Evolutionary conservation across 2,113 vertebrate genomes (phyloP), one percentile per base, ranked within the genome.

Genomic region (Onychorhynchus coronatus): DNA sequence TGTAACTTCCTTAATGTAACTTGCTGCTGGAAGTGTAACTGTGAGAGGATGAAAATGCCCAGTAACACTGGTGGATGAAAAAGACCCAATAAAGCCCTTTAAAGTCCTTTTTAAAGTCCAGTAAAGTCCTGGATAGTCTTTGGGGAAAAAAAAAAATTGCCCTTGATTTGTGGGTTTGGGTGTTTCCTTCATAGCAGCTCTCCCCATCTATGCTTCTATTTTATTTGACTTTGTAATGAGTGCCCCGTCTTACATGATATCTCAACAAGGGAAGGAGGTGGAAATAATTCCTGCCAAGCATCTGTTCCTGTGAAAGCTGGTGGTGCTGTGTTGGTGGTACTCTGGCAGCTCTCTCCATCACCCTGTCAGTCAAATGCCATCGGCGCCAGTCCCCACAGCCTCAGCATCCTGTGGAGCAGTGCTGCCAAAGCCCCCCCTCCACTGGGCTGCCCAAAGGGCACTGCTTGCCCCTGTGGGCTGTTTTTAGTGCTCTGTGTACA

Each of bases 271-370:
- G 52, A 78, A 89, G 13, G 68, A 63, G 70, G 49, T 89, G 72
- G 52, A 89, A 89, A 42, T 63, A 15, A 37, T 81, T 91, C 65
- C 70, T 95, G 88, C 80, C 61, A 89, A 85, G 93, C 84, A 81
- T 89, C 80, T 84, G 89, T 92, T 93, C 89, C 68, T 84, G 72
- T 79, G 71, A 88, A 94, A 58, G 75, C 61, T 94, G 74, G 24
- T 62, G 76, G 46, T 84, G 68, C 55, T 86, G 83, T 94, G 83
- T 77, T 84, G 83, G 83, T 86, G 91, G 86, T 71, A 56, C 72
- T 63, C 80, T 91, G 80, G 75, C 75, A 84, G 56, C 86, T 81
- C 44, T 79, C 55, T 86, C 35, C 56, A 63, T 59, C 14, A 2
- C 68, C 31, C 46, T 39, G 39, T 73, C 91, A 88, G 19, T 91